Base-by-base conservation (phyloP, 53 echinoderm and acorn worm species). In the Arbacia lixula region DNA sequence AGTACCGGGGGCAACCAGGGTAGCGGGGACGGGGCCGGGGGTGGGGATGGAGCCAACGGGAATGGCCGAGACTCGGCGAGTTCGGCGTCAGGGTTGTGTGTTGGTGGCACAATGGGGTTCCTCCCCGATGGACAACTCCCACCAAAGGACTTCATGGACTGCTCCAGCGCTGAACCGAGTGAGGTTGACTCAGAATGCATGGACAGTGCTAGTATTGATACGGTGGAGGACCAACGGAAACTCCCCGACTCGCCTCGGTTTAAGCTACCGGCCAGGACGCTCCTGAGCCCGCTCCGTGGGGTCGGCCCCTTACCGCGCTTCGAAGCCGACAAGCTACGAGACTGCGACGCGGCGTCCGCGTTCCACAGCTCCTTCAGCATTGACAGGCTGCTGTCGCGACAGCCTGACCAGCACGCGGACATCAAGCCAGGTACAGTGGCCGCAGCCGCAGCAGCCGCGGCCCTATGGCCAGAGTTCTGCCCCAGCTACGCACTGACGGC, bases 311-410 rank as follows among this genome's bases (percentile, higher is more conserved):
- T 67, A 51, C 62, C 76, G 68, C 67, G 62, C 12, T 68, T 53
- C 33, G 58, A 69, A 20, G 58, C 71, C 10, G 57, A 87, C 12
- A 67, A 71, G 63, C 82, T 81, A 2, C 82, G 63, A 42, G 82
- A 81, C 29, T 81, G 82, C 41, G 84, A 89, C 63, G 72, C 86
- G 6, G 78, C 92, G 22, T 83, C 94, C 36, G 92, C 89, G 28
- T 92, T 92, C 87, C 86, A 88, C 36, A 93, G 91, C 71, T 90
- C 93, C 9, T 97, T 97, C 74, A 97, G 92, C 71, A 97, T 97
- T 31, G 98, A 97, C 38, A 73, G 91, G 22, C 82, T 97, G 66
- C 86, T 97, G 31, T 90, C 98, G 19, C 87, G 90, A 6, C 89
- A 85, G 58, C 85, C 90, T 16, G 85, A 85, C 19, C 89, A 89